phyloP scores from a whole-genome alignment of 2,888 invertebrate genomes.

The Aporophyla nigra region DNA sequence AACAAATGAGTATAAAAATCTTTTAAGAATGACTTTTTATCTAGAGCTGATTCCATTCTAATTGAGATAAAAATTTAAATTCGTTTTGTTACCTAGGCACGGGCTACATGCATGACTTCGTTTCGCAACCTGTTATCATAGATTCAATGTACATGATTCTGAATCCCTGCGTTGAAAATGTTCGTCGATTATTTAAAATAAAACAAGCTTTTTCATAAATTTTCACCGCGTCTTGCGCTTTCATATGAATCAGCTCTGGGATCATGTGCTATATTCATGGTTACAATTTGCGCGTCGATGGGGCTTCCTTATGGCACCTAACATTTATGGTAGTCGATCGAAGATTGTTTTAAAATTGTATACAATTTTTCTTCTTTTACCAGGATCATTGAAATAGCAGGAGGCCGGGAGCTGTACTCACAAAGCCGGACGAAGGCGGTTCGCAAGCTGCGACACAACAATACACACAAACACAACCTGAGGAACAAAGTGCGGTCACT shows the following conservation, averaged over 20 bases:
- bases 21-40: not conserved
- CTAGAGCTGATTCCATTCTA: not conserved
- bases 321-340: no score
- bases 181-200: no score
- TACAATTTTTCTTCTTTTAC: conserved; percentile 49
- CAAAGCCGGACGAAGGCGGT: conserved; percentile 95
- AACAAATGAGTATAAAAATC: not conserved
- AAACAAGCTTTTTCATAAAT: no score
- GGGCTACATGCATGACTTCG: no score
- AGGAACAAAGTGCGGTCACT: conserved; percentile 86
- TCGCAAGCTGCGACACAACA: conserved; percentile 92
- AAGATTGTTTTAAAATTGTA: not conserved
- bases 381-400: conserved; percentile 93
- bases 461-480: conserved; percentile 88
- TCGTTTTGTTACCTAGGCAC: not conserved
- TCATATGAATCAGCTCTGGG: no score
- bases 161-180: no score
- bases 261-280: no score
- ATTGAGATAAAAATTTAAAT: not conserved
- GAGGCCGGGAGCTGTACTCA: conserved; percentile 96
- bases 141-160: no score
- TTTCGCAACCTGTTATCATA: no score
- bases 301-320: no score
- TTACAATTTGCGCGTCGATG: no score
- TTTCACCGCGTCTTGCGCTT: no score